Evolutionary conservation across 1,140 invertebrate genomes (phyloP).

Genomic region (Diplogasteroides magnus): DNA sequence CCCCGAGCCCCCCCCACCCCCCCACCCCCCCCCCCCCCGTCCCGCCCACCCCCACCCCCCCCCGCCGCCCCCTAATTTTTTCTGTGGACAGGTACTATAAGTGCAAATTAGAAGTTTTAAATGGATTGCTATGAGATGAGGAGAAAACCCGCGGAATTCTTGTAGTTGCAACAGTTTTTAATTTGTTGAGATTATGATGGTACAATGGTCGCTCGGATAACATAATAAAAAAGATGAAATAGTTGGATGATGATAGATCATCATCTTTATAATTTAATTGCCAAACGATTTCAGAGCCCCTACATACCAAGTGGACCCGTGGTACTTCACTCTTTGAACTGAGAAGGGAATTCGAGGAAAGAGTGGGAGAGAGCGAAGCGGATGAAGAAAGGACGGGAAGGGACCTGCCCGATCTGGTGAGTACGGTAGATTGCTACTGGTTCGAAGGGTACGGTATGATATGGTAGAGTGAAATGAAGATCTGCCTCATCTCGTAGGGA

Average conservation of each 20-base stretch:
- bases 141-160: not conserved
- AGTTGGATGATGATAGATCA: not conserved
- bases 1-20: too few species aligned
- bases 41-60: too few species aligned
- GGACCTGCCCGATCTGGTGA: too few species aligned
- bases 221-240: not conserved
- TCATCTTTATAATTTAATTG: not conserved
- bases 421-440: too few species aligned
- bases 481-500: too few species aligned
- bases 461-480: too few species aligned
- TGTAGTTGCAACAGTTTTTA: constrained; percentile 5
- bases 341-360: constrained; percentile 5
- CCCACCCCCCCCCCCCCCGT: too few species aligned
- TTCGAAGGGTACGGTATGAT: too few species aligned
- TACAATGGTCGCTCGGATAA: too few species aligned
- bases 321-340: constrained; percentile 11
- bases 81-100: too few species aligned
- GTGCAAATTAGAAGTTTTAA: not conserved
- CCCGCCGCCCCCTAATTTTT: not conserved
- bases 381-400: not conserved
- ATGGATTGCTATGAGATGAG: constrained; percentile 1
- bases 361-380: constrained; percentile 2
- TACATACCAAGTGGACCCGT: not conserved
- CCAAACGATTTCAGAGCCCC: not conserved
- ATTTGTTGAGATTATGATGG: too few species aligned